A percentile compares a stretch with the other conserved stretches of the same genome.
Evolutionary conservation across 2,797 vertebrate genomes (phyloP).

Genomic region (Sebastes oblongus): DNA sequence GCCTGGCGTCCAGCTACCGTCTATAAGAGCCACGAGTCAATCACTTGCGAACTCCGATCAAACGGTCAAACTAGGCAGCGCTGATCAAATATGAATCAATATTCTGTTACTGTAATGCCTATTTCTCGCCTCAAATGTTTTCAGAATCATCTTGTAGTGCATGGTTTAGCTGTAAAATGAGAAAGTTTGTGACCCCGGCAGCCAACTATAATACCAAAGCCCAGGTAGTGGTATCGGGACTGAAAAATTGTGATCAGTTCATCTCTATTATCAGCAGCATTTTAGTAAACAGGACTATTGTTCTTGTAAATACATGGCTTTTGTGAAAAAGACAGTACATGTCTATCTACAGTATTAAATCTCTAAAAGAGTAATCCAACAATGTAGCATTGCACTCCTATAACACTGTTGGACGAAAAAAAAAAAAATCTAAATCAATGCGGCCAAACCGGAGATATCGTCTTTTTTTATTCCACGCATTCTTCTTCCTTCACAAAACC

Average conservation of each 20-base stretch:
- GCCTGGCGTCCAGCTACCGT: fast-evolving
- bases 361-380: not conserved
- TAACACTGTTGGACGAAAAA: not conserved
- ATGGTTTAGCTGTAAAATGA: too few relatives aligned
- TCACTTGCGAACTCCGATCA: fast-evolving
- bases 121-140: too few relatives aligned
- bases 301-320: not conserved
- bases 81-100: too few relatives aligned
- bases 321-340: not conserved
- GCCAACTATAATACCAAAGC: too few relatives aligned
- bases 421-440: not conserved
- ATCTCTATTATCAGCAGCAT: not conserved
- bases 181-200: too few relatives aligned
- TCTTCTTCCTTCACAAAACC: not conserved
- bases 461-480: too few relatives aligned
- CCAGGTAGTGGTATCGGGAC: too few relatives aligned
- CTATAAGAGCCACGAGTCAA: too few relatives aligned
- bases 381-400: not conserved
- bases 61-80: too few relatives aligned
- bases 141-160: too few relatives aligned
- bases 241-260: too few relatives aligned
- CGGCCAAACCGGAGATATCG: not conserved
- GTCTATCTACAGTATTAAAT: not conserved
- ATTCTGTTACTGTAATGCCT: too few relatives aligned
- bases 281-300: not conserved